A percentile compares a stretch with the other conserved stretches of the same genome.
Evolutionary conservation across 1,140 invertebrate species (phyloP).

Genomic region (Bombus waltoni): DNA sequence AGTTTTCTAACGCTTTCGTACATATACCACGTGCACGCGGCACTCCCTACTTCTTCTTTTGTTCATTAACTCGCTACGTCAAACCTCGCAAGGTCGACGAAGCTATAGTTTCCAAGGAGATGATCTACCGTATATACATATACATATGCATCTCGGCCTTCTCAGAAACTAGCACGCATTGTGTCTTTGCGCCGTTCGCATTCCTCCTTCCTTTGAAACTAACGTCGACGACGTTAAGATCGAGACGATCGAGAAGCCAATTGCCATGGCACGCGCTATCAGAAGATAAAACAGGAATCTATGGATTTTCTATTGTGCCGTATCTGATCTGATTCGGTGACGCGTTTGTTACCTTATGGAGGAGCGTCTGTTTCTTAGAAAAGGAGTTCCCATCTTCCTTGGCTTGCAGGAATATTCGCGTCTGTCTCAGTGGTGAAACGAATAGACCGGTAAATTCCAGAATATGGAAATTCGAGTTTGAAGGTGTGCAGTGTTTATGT

Average conservation of each 20-base stretch:
- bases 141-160: slow-evolving; percentile 31
- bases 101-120: slow-evolving; percentile 53
- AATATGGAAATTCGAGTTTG: no score
- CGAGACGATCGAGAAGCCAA: background rate
- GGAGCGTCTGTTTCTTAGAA: no score
- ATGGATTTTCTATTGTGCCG: background rate
- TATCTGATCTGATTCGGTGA: no score
- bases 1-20: slow-evolving; percentile 15
- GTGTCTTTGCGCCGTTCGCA: background rate
- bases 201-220: slow-evolving; percentile 11
- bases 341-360: no score
- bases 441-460: no score
- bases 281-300: background rate
- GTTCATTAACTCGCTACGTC: slow-evolving; percentile 28
- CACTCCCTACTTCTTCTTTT: background rate
- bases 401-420: no score
- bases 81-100: slow-evolving; percentile 53
- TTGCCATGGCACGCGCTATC: background rate
- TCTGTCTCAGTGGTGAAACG: no score
- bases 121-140: slow-evolving; percentile 49
- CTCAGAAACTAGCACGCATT: slow-evolving; percentile 34
- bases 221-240: background rate
- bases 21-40: background rate
- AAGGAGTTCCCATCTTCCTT: no score
- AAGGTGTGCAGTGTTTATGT: no score